A percentile compares a stretch with the other conserved stretches of the same genome.
Conservation (phyloP, 1,140 invertebrate species). For the Himalopsyche phryganea region DNA sequence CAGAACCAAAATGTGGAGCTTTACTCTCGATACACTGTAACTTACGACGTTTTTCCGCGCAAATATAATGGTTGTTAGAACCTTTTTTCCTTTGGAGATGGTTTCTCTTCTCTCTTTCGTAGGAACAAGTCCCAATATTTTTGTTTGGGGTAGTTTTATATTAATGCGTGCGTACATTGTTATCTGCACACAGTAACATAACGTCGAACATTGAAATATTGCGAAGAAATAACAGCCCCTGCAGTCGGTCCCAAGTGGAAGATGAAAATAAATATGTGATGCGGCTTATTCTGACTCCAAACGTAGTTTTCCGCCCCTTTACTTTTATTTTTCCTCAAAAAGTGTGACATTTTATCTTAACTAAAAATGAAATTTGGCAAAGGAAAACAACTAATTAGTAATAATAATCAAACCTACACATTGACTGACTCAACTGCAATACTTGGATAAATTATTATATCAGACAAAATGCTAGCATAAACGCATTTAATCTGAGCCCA, state of each 20-base stretch:
- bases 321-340: too few relatives aligned
- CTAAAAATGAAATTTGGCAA: too few relatives aligned
- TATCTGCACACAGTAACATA: conserved; percentile 34
- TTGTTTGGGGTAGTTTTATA: conserved; percentile 36
- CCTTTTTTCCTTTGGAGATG: background rate
- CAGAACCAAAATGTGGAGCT: background rate
- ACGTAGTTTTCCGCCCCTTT: too few relatives aligned
- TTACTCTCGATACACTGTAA: background rate
- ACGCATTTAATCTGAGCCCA: too few relatives aligned
- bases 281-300: too few relatives aligned
- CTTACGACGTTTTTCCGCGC: background rate
- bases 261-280: background rate
- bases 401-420: too few relatives aligned
- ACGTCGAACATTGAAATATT: conserved; percentile 35
- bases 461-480: too few relatives aligned
- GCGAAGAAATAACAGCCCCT: background rate
- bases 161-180: conserved; percentile 35
- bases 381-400: too few relatives aligned
- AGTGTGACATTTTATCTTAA: too few relatives aligned
- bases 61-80: background rate
- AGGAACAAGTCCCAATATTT: conserved; percentile 31
- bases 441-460: too few relatives aligned
- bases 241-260: background rate
- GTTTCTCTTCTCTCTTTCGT: conserved; percentile 18
- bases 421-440: too few relatives aligned